Evolutionary conservation across 1,140 invertebrate species (phyloP).

Genomic region (Pectinophora gossypiella): DNA sequence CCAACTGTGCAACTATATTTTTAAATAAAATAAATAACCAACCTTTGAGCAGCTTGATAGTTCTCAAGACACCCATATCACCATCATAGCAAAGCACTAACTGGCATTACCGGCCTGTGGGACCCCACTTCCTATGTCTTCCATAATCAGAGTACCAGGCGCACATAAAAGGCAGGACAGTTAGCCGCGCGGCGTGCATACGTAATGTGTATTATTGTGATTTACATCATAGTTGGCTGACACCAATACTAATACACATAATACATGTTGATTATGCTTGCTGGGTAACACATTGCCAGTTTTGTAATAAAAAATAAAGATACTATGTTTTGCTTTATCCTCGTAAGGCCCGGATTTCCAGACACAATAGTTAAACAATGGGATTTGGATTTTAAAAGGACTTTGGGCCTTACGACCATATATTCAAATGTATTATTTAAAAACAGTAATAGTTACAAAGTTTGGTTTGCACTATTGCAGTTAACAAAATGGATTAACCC

Average conservation of each 20-base stretch:
- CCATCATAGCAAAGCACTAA: neutral
- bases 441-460: too few species aligned
- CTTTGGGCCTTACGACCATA: too few species aligned
- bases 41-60: conserved; percentile 2
- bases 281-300: neutral
- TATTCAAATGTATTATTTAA: too few species aligned
- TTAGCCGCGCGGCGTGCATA: conserved; percentile 50
- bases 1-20: too few species aligned
- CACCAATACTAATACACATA: conserved; percentile 1
- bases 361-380: too few species aligned
- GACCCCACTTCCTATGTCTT: conserved; percentile 19
- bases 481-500: too few species aligned
- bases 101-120: neutral
- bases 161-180: conserved; percentile 39
- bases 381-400: too few species aligned
- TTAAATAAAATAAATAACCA: neutral
- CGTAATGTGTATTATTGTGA: conserved; percentile 52
- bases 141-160: conserved; percentile 22
- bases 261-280: neutral
- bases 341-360: too few species aligned
- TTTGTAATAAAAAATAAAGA: too few species aligned
- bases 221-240: conserved; percentile 40
- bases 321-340: too few species aligned
- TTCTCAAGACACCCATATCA: neutral
- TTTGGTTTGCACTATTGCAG: too few species aligned